Evolutionary conservation across 2,113 vertebrate genomes (phyloP).

Genomic region (Bungarus multicinctus): DNA sequence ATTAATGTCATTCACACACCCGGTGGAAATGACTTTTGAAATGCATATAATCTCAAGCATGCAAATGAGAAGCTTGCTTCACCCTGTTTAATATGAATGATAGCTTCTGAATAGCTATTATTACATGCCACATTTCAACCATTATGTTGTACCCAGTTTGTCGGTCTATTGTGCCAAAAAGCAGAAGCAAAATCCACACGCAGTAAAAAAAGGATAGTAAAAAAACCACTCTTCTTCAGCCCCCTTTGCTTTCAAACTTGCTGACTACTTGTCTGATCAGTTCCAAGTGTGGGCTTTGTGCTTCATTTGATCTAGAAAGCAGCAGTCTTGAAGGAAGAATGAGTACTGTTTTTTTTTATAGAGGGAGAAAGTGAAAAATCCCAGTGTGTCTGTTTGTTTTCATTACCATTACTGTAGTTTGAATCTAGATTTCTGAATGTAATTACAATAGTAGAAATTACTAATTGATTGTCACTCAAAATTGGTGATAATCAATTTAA

Average conservation of each 20-base stretch:
- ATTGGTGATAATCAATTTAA: constrained; percentile 10
- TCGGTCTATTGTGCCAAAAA: constrained; percentile 65
- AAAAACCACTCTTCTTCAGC: background rate
- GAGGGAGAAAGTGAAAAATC: constrained; percentile 17
- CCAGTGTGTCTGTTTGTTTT: constrained; percentile 35
- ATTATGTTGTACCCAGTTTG: constrained; percentile 94
- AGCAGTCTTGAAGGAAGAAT: background rate
- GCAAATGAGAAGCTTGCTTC: constrained; percentile 98
- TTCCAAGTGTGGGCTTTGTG: accelerated
- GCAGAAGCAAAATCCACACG: constrained; percentile 9
- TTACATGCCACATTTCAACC: constrained; percentile 97
- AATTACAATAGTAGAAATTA: background rate
- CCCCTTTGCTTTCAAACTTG: constrained; percentile 5
- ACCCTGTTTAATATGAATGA: constrained; percentile 99
- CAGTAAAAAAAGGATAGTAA: constrained; percentile 1
- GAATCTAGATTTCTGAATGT: background rate
- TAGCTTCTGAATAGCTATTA: constrained; percentile 98
- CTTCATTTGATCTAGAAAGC: background rate
- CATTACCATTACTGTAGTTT: background rate
- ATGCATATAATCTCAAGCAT: constrained; percentile 99
- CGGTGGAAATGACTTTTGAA: constrained; percentile 99
- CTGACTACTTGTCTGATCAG: background rate
- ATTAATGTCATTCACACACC: constrained; percentile 96
- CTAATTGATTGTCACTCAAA: background rate
- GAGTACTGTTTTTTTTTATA: background rate